Conservation (phyloP, 2,113 vertebrate species). For the Gasterosteus aculeatus region DNA sequence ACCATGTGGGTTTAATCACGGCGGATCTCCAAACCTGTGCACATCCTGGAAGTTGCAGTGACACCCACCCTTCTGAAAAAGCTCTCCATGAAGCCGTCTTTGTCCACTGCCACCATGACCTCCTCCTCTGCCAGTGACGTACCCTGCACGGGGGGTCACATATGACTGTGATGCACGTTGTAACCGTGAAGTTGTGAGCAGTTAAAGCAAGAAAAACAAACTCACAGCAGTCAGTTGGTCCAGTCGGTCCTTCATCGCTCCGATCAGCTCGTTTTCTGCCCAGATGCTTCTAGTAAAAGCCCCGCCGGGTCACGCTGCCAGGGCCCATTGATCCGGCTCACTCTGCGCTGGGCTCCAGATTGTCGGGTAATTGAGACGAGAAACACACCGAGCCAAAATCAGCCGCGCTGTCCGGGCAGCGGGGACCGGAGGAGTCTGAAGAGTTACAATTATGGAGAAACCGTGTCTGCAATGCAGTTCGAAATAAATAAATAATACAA, state of each 20-base stretch:
- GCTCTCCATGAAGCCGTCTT: slow-evolving; percentile 91
- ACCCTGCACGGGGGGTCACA: slow-evolving; percentile 66
- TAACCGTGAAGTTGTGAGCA: not conserved
- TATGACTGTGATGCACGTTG: not conserved
- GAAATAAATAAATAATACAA: too few relatives aligned
- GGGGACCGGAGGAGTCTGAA: not conserved
- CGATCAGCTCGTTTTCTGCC: slow-evolving; percentile 27
- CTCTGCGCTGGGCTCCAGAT: not conserved
- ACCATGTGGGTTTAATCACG: not conserved
- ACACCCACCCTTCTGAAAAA: slow-evolving; percentile 91
- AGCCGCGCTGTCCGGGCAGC: not conserved
- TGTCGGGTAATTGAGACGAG: not conserved
- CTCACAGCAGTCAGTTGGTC: slow-evolving; percentile 87
- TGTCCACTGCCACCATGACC: slow-evolving; percentile 81
- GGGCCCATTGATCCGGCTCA: slow-evolving; percentile 22
- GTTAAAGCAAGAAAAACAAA: not conserved
- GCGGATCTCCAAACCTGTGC: not conserved
- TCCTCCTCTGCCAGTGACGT: slow-evolving; percentile 86
- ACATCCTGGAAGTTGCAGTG: not conserved
- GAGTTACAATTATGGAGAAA: slow-evolving; percentile 1
- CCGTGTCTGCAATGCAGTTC: not conserved
- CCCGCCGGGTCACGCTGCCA: slow-evolving; percentile 13
- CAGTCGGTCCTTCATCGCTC: slow-evolving; percentile 91
- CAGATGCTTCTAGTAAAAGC: slow-evolving; percentile 10
- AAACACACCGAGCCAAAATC: not conserved